These are phyloP conservation scores for Caracal caracal DNA, from an alignment of 2,113 vertebrate genomes.

Conservation along the genomic window DNA sequence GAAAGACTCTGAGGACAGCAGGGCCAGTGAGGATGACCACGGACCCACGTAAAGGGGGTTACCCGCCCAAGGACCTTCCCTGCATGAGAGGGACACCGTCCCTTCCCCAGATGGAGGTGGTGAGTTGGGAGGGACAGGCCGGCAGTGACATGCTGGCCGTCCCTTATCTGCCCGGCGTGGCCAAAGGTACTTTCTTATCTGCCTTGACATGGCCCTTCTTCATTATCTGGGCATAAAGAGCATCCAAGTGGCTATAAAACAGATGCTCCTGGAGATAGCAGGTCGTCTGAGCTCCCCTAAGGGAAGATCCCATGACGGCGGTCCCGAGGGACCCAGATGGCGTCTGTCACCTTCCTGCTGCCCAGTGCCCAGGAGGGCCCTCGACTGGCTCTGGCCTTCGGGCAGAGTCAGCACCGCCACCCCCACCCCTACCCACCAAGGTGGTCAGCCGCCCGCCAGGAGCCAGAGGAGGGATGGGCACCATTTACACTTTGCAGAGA, in stretches of 20 bases:
- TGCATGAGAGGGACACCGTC: too few species aligned
- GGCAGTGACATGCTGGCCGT: background rate
- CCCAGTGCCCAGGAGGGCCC: background rate
- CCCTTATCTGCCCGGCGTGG: background rate
- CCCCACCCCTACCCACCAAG: rapidly evolving
- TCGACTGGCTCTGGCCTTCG: background rate
- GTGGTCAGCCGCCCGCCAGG: rapidly evolving
- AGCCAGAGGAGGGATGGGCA: background rate
- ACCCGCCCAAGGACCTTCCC: background rate
- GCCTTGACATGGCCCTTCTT: background rate
- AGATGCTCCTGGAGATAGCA: background rate
- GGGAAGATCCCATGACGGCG: background rate
- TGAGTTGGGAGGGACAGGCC: background rate
- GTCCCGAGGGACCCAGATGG: background rate
- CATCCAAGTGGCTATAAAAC: background rate
- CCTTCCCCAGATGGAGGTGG: background rate
- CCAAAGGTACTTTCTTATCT: constrained; percentile 65
- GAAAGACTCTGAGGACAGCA: rapidly evolving
- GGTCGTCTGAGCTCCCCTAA: rapidly evolving
- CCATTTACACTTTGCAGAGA: background rate
- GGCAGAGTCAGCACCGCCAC: background rate
- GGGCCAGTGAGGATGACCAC: rapidly evolving
- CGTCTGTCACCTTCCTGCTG: background rate
- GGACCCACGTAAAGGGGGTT: rapidly evolving
- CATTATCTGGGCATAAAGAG: background rate